These are phyloP conservation scores for Carassius gibelio DNA, from an alignment of 2,113 vertebrate species.

Conservation along the genomic window DNA sequence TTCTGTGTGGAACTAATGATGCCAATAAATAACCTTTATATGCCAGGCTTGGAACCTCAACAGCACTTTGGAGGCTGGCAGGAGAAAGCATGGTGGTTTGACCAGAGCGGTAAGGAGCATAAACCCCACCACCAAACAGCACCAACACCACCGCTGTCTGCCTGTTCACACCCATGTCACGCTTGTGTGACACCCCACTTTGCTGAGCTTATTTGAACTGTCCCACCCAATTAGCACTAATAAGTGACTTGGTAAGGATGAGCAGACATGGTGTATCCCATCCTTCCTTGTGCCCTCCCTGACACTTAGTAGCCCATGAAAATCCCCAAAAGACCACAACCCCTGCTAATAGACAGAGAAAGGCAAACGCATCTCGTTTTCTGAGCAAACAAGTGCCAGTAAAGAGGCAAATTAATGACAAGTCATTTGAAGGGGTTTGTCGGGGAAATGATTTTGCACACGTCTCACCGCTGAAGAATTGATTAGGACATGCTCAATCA, in stretches of 20 bases:
- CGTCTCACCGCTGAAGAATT: slow-evolving; percentile 83
- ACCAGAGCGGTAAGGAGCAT: slow-evolving; percentile 54
- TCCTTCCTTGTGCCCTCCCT: slow-evolving; percentile 71
- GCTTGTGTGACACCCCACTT: slow-evolving; percentile 84
- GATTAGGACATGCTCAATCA: slow-evolving; percentile 86
- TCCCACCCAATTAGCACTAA: slow-evolving; percentile 99
- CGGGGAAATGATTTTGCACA: slow-evolving; percentile 83
- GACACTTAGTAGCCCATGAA: slow-evolving; percentile 78
- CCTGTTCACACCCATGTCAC: slow-evolving; percentile 92
- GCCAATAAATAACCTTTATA: too few relatives aligned
- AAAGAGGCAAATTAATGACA: slow-evolving; percentile 95
- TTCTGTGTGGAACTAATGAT: too few relatives aligned
- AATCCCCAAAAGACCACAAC: slow-evolving; percentile 83
- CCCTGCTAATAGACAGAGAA: slow-evolving; percentile 76
- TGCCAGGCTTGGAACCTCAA: too few relatives aligned
- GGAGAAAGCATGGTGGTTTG: slow-evolving; percentile 63
- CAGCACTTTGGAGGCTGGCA: slow-evolving; percentile 41
- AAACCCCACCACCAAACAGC: background rate
- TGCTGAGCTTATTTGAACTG: slow-evolving; percentile 95
- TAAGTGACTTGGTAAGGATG: slow-evolving; percentile 97
- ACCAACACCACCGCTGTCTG: slow-evolving; percentile 62
- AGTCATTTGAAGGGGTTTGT: slow-evolving; percentile 85
- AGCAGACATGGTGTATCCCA: slow-evolving; percentile 90
- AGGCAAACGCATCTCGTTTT: slow-evolving; percentile 78
- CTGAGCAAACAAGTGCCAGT: slow-evolving; percentile 76